Conservation (phyloP, 35 echinoderm and acorn worm genomes). For the Apostichopus parvimensis region DNA sequence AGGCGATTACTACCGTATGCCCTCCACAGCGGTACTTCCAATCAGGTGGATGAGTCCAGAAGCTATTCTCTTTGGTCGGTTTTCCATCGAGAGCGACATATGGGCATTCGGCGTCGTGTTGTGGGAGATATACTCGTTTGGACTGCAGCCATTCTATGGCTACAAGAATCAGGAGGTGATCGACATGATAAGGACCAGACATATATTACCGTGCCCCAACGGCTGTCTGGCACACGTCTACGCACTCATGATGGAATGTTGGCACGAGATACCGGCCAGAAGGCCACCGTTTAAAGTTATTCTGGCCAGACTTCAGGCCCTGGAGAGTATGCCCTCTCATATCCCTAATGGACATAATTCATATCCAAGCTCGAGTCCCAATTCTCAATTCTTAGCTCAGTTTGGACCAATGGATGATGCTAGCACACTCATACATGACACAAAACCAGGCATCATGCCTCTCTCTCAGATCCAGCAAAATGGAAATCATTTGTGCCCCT, state of each 20-base stretch:
- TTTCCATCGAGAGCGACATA: conserved; percentile 93
- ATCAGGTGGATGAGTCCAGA: conserved; percentile 98
- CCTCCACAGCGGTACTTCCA: conserved; percentile 77
- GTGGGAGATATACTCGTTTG: conserved; percentile 97
- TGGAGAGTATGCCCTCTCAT: conserved; percentile 75
- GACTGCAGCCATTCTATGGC: conserved; percentile 93
- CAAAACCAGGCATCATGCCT: conserved; percentile 32
- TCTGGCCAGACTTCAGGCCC: conserved; percentile 67
- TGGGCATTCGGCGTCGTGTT: conserved; percentile 98
- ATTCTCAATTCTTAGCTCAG: conserved; percentile 65
- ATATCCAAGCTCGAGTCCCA: conserved; percentile 73
- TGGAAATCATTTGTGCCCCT: conserved; percentile 4
- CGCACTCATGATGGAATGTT: conserved; percentile 97
- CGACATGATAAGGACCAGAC: conserved; percentile 90
- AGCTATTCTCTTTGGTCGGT: conserved; percentile 89
- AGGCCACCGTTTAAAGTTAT: conserved; percentile 83
- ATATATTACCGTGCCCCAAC: conserved; percentile 86
- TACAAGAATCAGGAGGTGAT: conserved; percentile 97
- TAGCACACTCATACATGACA: conserved; percentile 10
- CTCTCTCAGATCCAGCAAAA: conserved; percentile 46
- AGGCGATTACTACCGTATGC: conserved; percentile 92
- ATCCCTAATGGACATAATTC: conserved; percentile 73
- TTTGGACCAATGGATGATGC: conserved; percentile 61
- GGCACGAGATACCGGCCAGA: conserved; percentile 78
- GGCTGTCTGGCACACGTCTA: conserved; percentile 91